Conservation (phyloP, 2,888 invertebrate genomes). For the Smittia aterrima region DNA sequence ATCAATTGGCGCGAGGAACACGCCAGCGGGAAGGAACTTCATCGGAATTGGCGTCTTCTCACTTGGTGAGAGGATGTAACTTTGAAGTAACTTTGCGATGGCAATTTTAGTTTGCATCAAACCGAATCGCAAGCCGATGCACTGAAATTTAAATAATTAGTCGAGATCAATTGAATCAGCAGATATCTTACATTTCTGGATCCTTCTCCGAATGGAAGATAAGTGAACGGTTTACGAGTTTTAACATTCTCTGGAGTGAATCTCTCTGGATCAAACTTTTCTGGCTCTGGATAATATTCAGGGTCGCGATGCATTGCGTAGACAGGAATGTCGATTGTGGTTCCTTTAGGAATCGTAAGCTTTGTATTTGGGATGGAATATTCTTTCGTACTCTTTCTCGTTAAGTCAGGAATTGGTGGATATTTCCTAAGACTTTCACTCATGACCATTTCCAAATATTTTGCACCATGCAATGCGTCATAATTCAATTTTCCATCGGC, state of each 20-base stretch:
- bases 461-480: slow-evolving; percentile 50
- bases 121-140: slow-evolving; percentile 47
- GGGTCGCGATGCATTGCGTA: slow-evolving; percentile 25
- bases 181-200: slow-evolving; percentile 3
- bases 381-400: background rate
- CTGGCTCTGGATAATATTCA: slow-evolving; percentile 17
- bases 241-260: slow-evolving; percentile 35
- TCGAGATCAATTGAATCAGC: background rate
- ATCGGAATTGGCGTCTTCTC: slow-evolving; percentile 47
- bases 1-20: background rate
- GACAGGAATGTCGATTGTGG: slow-evolving; percentile 29
- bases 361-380: background rate
- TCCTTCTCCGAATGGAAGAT: slow-evolving; percentile 28
- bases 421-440: slow-evolving; percentile 44
- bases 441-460: slow-evolving; percentile 55
- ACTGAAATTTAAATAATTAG: background rate
- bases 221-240: slow-evolving; percentile 43
- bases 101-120: slow-evolving; percentile 50
- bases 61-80: slow-evolving; percentile 47
- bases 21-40: slow-evolving; percentile 42
- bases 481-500: slow-evolving; percentile 49
- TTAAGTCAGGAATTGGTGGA: slow-evolving; percentile 26
- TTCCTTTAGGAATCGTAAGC: slow-evolving; percentile 18
- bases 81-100: slow-evolving; percentile 46
- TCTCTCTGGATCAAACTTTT: slow-evolving; percentile 28